These are phyloP conservation scores for Belgica antarctica DNA, from an alignment of 2,888 invertebrate species.

Conservation along the genomic window DNA sequence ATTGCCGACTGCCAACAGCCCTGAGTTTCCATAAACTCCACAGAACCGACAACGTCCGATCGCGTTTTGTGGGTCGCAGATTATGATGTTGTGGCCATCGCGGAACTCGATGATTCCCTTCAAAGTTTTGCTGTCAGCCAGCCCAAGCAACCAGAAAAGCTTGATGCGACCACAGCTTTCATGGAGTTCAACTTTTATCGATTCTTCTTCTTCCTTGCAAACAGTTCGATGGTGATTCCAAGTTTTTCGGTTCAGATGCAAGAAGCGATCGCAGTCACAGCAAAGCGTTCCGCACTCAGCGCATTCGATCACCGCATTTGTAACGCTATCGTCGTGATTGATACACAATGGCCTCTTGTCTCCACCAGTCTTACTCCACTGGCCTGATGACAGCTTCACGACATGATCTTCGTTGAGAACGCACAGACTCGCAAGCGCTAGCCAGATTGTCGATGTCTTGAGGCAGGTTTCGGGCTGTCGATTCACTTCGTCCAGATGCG, in stretches of 20 bases:
- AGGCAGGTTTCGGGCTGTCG: conserved; percentile 76
- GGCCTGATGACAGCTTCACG: conserved; percentile 73
- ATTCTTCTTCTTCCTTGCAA: conserved; percentile 94
- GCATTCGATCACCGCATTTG: conserved; percentile 89
- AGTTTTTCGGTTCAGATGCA: conserved; percentile 87
- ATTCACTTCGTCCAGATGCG: conserved; percentile 73
- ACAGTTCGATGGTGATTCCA: conserved; percentile 73
- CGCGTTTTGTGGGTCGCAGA: conserved; percentile 56
- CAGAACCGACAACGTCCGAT: conserved; percentile 88
- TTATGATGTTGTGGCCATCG: conserved; percentile 62
- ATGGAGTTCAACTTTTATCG: conserved; percentile 94
- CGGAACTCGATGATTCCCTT: conserved; percentile 90
- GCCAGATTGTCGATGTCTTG: conserved; percentile 82
- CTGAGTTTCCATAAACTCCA: conserved; percentile 77
- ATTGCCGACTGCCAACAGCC: conserved; percentile 85
- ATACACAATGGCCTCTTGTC: conserved; percentile 77
- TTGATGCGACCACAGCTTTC: conserved; percentile 95
- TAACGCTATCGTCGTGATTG: conserved; percentile 95
- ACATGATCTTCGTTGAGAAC: conserved; percentile 90
- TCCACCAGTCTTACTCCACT: conserved; percentile 65
- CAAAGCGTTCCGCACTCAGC: conserved; percentile 88
- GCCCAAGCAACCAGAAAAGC: conserved; percentile 88
- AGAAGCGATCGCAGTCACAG: conserved; percentile 91
- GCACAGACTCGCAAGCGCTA: conserved; percentile 88
- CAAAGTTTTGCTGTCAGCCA: conserved; percentile 89